Percentiles rank a stretch among this genome's conserved stretches.
phyloP scores from a whole-genome alignment of 2,797 vertebrate genomes.

The Apogon hyalosoma region DNA sequence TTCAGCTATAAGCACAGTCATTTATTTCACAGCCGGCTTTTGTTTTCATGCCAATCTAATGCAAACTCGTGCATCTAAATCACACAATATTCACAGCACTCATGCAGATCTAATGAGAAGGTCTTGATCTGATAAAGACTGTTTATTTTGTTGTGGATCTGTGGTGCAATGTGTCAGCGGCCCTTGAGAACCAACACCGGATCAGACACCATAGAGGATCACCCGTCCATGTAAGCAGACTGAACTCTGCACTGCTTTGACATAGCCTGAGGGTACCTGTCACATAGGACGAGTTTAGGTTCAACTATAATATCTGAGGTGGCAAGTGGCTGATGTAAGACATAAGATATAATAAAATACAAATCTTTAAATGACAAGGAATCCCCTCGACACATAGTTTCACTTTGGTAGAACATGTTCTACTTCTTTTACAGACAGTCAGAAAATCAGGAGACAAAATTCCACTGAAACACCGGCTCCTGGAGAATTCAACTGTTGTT shows the following conservation, averaged over 20 bases:
- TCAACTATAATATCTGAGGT: conserved; percentile 22
- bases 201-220: conserved; percentile 40
- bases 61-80: conserved; percentile 15
- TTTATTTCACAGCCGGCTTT: conserved; percentile 14
- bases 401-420: conserved; percentile 38
- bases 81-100: conserved; percentile 1
- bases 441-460: conserved; percentile 11
- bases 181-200: conserved; percentile 62
- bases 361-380: conserved; percentile 17
- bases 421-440: neutral
- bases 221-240: conserved; percentile 12
- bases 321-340: conserved; percentile 18
- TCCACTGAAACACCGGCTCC: neutral
- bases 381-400: conserved; percentile 16
- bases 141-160: conserved; percentile 10
- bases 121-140: conserved; percentile 23
- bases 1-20: conserved; percentile 22
- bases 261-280: conserved; percentile 36
- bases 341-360: conserved; percentile 8
- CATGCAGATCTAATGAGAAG: conserved; percentile 49
- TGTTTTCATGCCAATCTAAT: conserved; percentile 34
- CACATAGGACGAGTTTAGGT: conserved; percentile 5
- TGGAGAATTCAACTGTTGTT: neutral
- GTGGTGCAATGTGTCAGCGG: conserved; percentile 37
- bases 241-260: conserved; percentile 40